Evolutionary conservation across 2,113 vertebrate species (phyloP).

Genomic region (Thinocorus orbignyianus): DNA sequence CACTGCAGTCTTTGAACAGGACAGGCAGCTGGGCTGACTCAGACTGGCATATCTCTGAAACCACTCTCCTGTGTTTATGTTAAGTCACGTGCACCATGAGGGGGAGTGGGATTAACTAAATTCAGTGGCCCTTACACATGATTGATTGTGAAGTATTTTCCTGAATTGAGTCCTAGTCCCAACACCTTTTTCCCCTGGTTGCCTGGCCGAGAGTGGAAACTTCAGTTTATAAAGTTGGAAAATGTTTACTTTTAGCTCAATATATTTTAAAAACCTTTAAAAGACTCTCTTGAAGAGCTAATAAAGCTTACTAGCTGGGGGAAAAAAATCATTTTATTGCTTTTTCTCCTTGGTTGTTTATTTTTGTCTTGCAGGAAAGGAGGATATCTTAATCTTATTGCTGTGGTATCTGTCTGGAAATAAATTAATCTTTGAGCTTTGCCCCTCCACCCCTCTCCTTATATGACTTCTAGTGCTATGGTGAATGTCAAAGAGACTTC

Average conservation of each 20-base stretch:
- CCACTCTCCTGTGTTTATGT: background rate
- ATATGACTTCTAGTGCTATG: background rate
- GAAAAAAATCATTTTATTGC: background rate
- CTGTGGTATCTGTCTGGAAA: background rate
- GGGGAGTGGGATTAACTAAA: background rate
- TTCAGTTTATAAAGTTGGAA: background rate
- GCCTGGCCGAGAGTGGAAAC: background rate
- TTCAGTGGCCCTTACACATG: background rate
- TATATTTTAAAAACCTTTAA: background rate
- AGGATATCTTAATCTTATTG: background rate
- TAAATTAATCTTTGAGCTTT: background rate
- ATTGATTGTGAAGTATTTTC: background rate
- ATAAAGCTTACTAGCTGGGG: background rate
- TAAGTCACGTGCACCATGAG: no score
- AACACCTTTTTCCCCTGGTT: background rate
- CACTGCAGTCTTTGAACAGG: background rate
- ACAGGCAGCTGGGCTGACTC: background rate
- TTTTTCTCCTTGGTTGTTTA: slow-evolving; percentile 38
- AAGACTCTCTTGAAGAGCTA: background rate
- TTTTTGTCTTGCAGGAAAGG: slow-evolving; percentile 31
- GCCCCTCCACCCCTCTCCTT: background rate
- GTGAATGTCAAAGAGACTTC: background rate
- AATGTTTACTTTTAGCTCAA: background rate
- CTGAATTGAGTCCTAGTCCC: background rate
- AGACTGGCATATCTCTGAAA: background rate